Evolutionary conservation across 2,888 invertebrate genomes (phyloP).

Genomic region (Aphodius granarius): DNA sequence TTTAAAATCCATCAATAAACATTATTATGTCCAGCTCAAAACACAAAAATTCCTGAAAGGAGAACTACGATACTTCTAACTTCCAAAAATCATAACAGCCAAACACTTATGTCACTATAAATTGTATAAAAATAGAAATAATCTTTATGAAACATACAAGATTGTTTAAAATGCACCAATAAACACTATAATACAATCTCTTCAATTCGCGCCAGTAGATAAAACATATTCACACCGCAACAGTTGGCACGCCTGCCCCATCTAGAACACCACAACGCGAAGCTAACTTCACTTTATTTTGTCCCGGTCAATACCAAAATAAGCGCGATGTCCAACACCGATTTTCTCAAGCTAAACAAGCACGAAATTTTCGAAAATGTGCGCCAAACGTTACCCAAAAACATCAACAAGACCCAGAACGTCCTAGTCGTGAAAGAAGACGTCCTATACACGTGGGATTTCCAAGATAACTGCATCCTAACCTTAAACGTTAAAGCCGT

Average conservation of each 20-base stretch:
- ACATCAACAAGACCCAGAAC: conserved; percentile 62
- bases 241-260: background rate
- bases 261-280: background rate
- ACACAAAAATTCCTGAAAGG: too few relatives aligned
- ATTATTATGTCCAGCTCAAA: too few relatives aligned
- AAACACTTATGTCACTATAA: too few relatives aligned
- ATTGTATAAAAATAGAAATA: background rate
- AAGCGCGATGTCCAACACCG: conserved; percentile 50
- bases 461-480: conserved; percentile 64
- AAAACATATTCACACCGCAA: background rate
- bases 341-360: conserved; percentile 61
- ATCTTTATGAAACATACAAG: background rate
- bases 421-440: conserved; percentile 67
- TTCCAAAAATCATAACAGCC: too few relatives aligned
- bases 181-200: too few relatives aligned
- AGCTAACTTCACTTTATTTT: background rate
- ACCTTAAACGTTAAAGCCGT: conserved; percentile 61
- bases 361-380: conserved; percentile 65
- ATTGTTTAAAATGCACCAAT: background rate
- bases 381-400: conserved; percentile 59
- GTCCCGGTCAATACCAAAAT: background rate
- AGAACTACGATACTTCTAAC: background rate
- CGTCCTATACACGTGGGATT: conserved; percentile 70
- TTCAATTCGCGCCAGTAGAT: background rate
- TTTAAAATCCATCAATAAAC: too few relatives aligned